phyloP scores from a whole-genome alignment of 64 coral and sea anemone species.

The Montipora efflorescens region DNA sequence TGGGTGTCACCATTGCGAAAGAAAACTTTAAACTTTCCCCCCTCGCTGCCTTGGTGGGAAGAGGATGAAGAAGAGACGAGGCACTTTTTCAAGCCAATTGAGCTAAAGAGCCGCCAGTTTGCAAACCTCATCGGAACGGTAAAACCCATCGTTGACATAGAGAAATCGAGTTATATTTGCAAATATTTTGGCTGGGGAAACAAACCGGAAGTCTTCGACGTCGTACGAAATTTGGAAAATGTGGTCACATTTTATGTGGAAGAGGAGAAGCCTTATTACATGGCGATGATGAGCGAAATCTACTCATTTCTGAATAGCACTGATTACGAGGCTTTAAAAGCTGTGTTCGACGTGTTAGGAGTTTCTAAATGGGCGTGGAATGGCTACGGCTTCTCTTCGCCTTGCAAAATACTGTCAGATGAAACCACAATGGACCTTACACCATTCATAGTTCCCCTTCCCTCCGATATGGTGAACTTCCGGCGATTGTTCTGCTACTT shows the following conservation, averaged over 20 bases:
- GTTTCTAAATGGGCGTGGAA: conserved; percentile 76
- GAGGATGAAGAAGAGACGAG: not conserved
- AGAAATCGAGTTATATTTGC: conserved; percentile 4
- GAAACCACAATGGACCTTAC: conserved; percentile 68
- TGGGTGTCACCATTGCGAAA: conserved; percentile 44
- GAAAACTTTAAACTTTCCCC: conserved; percentile 46
- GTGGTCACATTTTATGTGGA: conserved; percentile 44
- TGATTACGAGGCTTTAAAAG: not conserved
- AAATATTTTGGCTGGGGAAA: conserved; percentile 68
- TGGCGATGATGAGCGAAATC: conserved; percentile 64
- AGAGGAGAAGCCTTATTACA: conserved; percentile 49
- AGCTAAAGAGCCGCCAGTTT: conserved; percentile 32
- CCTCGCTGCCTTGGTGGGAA: conserved; percentile 15
- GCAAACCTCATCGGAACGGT: conserved; percentile 70
- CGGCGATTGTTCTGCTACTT: conserved; percentile 1
- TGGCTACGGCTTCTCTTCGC: conserved; percentile 80
- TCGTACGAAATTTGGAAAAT: conserved; percentile 51
- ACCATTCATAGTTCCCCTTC: conserved; percentile 67
- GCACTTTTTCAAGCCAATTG: conserved; percentile 26
- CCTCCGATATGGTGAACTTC: conserved; percentile 40
- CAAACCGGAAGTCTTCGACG: conserved; percentile 32
- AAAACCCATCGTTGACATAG: conserved; percentile 44
- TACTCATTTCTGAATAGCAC: conserved; percentile 49
- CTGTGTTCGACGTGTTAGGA: conserved; percentile 10
- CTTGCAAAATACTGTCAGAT: conserved; percentile 22